These are phyloP conservation scores for Rhagophthalmus giganteus DNA, from an alignment of 2,888 invertebrate genomes.

Conservation along the genomic window DNA sequence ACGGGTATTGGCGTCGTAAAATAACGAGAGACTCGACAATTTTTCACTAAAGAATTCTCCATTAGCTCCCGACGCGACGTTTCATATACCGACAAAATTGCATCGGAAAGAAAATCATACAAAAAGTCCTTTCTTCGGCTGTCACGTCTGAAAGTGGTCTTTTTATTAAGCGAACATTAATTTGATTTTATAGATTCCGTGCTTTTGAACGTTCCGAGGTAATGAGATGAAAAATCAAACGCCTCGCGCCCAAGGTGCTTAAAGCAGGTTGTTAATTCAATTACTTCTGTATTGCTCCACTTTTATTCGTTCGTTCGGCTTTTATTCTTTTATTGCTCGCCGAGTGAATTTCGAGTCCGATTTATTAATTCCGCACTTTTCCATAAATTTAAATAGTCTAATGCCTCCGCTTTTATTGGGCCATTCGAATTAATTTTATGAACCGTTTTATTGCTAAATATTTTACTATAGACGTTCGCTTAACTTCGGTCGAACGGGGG, in stretches of 20 bases:
- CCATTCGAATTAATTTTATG: slow-evolving; percentile 19
- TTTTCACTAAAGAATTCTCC: no score
- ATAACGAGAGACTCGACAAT: no score
- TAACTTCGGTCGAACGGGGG: no score
- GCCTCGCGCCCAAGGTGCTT: slow-evolving; percentile 19
- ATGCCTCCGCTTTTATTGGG: slow-evolving; percentile 16
- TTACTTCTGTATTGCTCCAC: slow-evolving; percentile 16
- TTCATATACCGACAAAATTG: no score
- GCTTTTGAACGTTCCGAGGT: slow-evolving; percentile 13
- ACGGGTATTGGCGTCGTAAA: no score
- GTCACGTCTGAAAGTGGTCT: slow-evolving; percentile 7
- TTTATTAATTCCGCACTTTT: slow-evolving; percentile 25
- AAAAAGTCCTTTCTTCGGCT: slow-evolving; percentile 4
- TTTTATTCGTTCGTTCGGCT: slow-evolving; percentile 20
- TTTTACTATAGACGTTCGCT: slow-evolving; percentile 9
- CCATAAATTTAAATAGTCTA: slow-evolving; percentile 25
- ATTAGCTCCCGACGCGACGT: no score
- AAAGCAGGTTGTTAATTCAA: slow-evolving; percentile 26
- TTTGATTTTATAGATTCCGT: slow-evolving; percentile 22
- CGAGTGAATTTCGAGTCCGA: slow-evolving; percentile 14
- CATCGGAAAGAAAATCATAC: slow-evolving; percentile 14
- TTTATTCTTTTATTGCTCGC: slow-evolving; percentile 20
- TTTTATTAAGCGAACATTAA: slow-evolving; percentile 18
- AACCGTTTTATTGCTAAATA: slow-evolving; percentile 14
- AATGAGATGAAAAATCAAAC: slow-evolving; percentile 24